Base-by-base conservation (phyloP, 1,140 invertebrate genomes). In the Lepidurus couesii region DNA sequence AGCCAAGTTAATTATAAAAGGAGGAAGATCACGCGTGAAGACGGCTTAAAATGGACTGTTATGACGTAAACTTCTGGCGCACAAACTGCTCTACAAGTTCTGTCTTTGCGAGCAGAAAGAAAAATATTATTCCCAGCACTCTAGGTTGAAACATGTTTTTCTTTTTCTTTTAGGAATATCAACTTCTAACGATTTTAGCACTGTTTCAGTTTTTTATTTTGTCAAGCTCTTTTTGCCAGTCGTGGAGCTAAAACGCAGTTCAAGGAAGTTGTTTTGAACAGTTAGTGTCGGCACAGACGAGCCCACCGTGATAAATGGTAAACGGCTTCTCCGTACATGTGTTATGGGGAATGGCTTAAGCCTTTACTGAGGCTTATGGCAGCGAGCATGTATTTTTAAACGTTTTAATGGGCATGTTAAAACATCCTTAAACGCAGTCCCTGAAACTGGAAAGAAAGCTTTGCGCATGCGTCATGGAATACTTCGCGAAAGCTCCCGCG, bases 311-410 rank as follows among this genome's bases (percentile, higher is more conserved):
- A 65, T 21, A 65, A 65, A 65, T 65, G 53, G 53, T 65, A 4
- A 21, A 65, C 53, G 53, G 21, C 53, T 65, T 13, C 6, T 65
- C 21, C 53, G 53, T 65, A 65, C 53, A 65, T 65, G 21, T 65
- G 53, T 65, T 65, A 21, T 65, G 53, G 53, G 53, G 13, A 16
- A 65, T 65, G 53, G 53, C 53, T 9, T 65, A 21, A 65, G 53
- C 21, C 13, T 65, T 65, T 65, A 13, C 16, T 21, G 53, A n/a
- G 9, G 53, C 53, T 21, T 65, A 1, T n/a, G 53, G 53, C 16
- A 65, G 53, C 53, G 21, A 65, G 53, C 53, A 65, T 65, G 53
- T 65, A 65, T 65, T 65, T 65, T 65, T 65, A 65, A 65, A 65
- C 6, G 16, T 13, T 9, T 65, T 65, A 65, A 65, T 65, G 53